phyloP scores from a whole-genome alignment of 2,113 vertebrate genomes.

The human region DNA sequence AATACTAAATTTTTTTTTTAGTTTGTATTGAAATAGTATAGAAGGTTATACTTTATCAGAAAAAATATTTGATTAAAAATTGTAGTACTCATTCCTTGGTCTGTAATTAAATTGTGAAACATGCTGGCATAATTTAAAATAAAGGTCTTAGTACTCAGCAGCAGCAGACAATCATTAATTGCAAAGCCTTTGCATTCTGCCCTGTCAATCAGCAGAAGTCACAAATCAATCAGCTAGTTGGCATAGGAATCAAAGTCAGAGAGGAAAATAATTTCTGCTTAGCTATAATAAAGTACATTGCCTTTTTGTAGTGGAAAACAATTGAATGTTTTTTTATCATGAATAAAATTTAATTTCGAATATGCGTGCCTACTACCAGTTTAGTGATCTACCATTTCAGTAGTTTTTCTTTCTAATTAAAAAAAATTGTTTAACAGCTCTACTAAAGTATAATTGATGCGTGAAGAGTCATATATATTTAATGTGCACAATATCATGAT shows the following conservation, averaged over 20 bases:
- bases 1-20: background rate
- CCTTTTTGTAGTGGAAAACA: background rate
- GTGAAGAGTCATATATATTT: background rate
- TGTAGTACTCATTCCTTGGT: background rate
- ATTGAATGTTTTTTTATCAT: background rate
- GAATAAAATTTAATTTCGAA: background rate
- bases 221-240: conserved; percentile 20
- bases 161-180: conserved; percentile 46
- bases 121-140: conserved; percentile 41
- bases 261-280: background rate
- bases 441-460: background rate
- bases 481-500: background rate
- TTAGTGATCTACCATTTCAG: background rate
- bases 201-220: conserved; percentile 1
- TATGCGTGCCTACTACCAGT: background rate
- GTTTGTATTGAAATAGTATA: background rate
- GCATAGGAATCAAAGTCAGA: background rate
- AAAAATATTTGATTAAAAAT: conserved; percentile 42
- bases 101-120: conserved; percentile 6
- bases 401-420: background rate
- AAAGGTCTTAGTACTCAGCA: background rate
- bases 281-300: background rate
- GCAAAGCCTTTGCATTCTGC: conserved; percentile 4
- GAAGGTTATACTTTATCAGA: background rate
- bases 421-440: background rate